These are phyloP conservation scores for Xenops minutus DNA, from an alignment of 2,797 vertebrate species.

Conservation along the genomic window DNA sequence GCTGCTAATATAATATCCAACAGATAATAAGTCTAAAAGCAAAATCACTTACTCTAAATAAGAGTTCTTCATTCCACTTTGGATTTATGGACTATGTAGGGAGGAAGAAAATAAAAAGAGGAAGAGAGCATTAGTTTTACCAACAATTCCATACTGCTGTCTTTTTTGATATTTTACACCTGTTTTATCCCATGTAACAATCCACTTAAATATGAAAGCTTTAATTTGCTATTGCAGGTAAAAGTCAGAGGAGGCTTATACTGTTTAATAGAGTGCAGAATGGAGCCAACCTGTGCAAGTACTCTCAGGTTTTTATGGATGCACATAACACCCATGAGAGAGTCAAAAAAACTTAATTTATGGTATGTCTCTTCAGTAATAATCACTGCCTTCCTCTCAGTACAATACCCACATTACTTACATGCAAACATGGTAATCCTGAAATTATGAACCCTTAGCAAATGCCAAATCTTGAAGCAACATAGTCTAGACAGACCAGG, in stretches of 20 bases:
- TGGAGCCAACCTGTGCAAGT: not conserved
- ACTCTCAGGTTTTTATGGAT: not conserved
- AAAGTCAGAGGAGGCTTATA: not conserved
- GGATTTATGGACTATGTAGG: conserved; percentile 86
- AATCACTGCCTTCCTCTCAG: not conserved
- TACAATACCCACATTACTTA: not conserved
- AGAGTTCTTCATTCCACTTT: conserved; percentile 96
- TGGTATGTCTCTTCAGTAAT: not conserved
- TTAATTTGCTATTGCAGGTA: not conserved
- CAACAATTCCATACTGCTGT: not conserved
- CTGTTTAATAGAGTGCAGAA: not conserved
- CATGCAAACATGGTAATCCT: not conserved
- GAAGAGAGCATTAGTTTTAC: not conserved
- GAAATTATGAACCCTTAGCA: not conserved
- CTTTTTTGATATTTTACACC: not conserved
- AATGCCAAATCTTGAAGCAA: not conserved
- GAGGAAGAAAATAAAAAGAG: not conserved
- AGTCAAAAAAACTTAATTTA: not conserved
- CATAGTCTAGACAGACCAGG: not conserved
- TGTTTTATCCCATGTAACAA: not conserved
- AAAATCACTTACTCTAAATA: conserved; percentile 87
- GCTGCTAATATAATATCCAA: not conserved
- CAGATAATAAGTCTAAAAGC: not conserved
- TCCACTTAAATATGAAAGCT: not conserved
- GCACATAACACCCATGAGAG: not conserved